A percentile compares a stretch with the other conserved stretches of the same genome.
These are phyloP conservation scores for Stomatorhinus ivindoensis DNA, from an alignment of 2,113 vertebrate genomes.

Conservation along the genomic window DNA sequence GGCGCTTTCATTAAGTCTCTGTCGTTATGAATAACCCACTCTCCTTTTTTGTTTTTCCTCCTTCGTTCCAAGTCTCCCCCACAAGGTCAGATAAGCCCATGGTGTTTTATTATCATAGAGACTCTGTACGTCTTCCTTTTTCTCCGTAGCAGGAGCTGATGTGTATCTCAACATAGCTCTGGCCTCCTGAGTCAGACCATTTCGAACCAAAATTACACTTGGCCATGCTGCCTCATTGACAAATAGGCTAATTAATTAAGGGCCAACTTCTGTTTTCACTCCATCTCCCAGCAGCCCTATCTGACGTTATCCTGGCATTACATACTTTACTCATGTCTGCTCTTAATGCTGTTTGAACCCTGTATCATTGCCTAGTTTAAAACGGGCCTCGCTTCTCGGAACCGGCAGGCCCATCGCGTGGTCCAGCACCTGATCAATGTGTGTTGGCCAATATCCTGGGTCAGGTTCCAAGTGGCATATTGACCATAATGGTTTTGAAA, in stretches of 20 bases:
- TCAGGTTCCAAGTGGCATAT: background rate
- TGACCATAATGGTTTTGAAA: background rate
- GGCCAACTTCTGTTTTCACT: background rate
- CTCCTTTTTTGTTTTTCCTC: slow-evolving; percentile 36
- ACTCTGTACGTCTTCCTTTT: background rate
- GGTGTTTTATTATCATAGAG: slow-evolving; percentile 27
- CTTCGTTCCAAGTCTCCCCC: slow-evolving; percentile 27
- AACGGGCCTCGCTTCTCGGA: background rate
- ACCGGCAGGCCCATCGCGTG: background rate
- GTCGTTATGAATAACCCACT: slow-evolving; percentile 46
- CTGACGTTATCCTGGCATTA: background rate
- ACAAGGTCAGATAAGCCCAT: slow-evolving; percentile 48
- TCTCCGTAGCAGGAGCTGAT: background rate
- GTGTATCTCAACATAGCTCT: background rate
- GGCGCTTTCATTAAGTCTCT: slow-evolving; percentile 48
- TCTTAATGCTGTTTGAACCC: background rate
- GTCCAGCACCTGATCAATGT: background rate
- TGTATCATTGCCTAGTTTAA: background rate
- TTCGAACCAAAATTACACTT: background rate
- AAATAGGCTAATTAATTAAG: slow-evolving; percentile 4
- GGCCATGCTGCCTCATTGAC: background rate
- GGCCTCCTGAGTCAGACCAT: background rate
- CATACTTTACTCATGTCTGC: background rate
- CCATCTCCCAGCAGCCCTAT: background rate
- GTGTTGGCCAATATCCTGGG: background rate